These are phyloP conservation scores for Drosophila trichaetosa DNA, from an alignment of 2,888 invertebrate genomes.

Conservation along the genomic window DNA sequence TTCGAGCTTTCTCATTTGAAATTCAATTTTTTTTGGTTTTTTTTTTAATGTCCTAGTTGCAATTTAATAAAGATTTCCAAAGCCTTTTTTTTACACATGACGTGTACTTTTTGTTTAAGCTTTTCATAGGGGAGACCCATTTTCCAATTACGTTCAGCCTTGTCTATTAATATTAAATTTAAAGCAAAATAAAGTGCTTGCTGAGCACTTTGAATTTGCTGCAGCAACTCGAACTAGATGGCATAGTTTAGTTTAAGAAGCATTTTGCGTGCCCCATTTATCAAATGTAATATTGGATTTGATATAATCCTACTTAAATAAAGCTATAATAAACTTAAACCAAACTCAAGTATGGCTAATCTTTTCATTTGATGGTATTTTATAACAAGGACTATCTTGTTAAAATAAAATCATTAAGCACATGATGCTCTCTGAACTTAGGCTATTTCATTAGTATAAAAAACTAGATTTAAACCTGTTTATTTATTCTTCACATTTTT, in stretches of 20 bases:
- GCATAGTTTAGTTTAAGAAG: background rate
- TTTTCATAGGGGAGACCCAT: conserved; percentile 1
- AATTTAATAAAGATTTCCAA: background rate
- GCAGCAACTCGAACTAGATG: background rate
- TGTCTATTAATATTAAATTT: conserved; percentile 11
- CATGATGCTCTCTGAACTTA: no score
- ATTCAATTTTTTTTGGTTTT: background rate
- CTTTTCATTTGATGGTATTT: background rate
- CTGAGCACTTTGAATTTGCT: background rate
- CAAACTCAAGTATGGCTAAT: background rate
- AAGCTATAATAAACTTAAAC: background rate
- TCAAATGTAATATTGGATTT: background rate
- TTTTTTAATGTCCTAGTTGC: background rate
- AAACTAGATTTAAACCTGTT: background rate
- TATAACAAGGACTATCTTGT: background rate
- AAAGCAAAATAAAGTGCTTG: conserved; percentile 11
- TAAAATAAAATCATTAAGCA: no score
- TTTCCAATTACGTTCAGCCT: conserved; percentile 14
- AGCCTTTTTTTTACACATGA: background rate
- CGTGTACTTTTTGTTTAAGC: background rate
- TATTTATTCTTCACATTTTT: background rate
- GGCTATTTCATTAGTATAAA: background rate
- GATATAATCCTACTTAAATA: background rate
- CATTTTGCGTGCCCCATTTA: background rate
- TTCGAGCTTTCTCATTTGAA: background rate